Base-by-base conservation (phyloP, 23 tunicate species). In the Trididemnum clinides region DNA sequence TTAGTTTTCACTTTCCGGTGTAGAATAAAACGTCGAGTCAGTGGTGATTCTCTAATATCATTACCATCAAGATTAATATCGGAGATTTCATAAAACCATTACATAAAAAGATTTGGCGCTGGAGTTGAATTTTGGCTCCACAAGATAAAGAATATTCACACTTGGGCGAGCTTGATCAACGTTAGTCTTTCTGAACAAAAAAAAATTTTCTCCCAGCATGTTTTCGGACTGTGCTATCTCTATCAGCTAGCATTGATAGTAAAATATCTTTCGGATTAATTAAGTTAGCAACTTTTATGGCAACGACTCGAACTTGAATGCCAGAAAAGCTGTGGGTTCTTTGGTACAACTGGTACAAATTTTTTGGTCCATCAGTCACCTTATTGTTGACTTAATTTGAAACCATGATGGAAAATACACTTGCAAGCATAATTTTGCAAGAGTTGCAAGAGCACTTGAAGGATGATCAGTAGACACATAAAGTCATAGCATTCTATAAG, bases 331-430 rank as follows among this genome's bases (percentile, higher is more conserved):
- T 21, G 5, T 59, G 26, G 21, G 26, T 59, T 59, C 26, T 59
- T 59, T 26, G 69, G 21, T 15, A 59, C 27, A 59, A 21, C 5
- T 59, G 6, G 21, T 59, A 59, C 27, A 59, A 59, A 21, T 59
- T 59, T 44, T 59, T 59, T 59, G 69, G 23, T 59, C 69, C 69
- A 59, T 59, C 69, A 59, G 69, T 59, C 21, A 59, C 26, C 69
- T 15, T 21, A 21, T 21, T 59, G 23, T 59, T 59, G 69, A 21
- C 69, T 59, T 59, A 5, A 59, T 59, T 21, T 59, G 27, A n/a
- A n/a, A n/a, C n/a, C n/a, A n/a, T n/a, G n/a, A n/a, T n/a, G n/a
- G n/a, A n/a, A n/a, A n/a, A n/a, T n/a, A n/a, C n/a, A 44, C 54
- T 44, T 44, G 54, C 54, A 44, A 7, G 54, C 54, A 44, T 7